A percentile compares a stretch with the other conserved stretches of the same genome.
phyloP scores from a whole-genome alignment of 2,113 vertebrate genomes.

The Centropus unirufus region DNA sequence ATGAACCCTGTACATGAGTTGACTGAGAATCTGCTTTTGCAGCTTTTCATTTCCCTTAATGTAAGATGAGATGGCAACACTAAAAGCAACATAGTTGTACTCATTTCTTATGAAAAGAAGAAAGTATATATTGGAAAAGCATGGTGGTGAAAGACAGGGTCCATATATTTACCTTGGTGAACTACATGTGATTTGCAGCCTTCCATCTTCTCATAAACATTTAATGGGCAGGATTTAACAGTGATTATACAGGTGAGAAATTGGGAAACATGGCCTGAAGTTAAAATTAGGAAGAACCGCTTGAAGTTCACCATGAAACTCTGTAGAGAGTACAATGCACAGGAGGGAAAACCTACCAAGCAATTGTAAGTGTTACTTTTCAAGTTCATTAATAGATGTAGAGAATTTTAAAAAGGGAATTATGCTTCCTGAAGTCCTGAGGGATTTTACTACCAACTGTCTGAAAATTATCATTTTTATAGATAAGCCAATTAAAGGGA shows the following conservation, averaged over 20 bases:
- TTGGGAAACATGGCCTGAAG: conserved; percentile 8
- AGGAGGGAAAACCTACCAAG: conserved; percentile 11
- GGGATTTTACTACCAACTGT: conserved; percentile 64
- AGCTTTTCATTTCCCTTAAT: neutral
- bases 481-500: conserved; percentile 71
- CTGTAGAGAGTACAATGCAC: conserved; percentile 38
- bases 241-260: conserved; percentile 26
- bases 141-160: neutral
- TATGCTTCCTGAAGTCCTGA: conserved; percentile 61
- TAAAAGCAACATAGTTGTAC: neutral
- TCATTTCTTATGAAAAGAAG: neutral
- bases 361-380: conserved; percentile 63
- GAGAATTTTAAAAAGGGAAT: conserved; percentile 68
- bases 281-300: conserved; percentile 41
- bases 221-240: conserved; percentile 26
- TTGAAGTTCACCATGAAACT: conserved; percentile 11
- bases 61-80: neutral
- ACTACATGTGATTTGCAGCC: neutral
- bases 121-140: neutral
- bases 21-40: neutral
- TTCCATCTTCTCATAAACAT: neutral
- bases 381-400: conserved; percentile 68
- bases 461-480: conserved; percentile 71
- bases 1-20: accelerated
- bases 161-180: neutral